Evolutionary conservation across 2,113 vertebrate genomes (phyloP).

Genomic region (Entomyzon cyanotis): DNA sequence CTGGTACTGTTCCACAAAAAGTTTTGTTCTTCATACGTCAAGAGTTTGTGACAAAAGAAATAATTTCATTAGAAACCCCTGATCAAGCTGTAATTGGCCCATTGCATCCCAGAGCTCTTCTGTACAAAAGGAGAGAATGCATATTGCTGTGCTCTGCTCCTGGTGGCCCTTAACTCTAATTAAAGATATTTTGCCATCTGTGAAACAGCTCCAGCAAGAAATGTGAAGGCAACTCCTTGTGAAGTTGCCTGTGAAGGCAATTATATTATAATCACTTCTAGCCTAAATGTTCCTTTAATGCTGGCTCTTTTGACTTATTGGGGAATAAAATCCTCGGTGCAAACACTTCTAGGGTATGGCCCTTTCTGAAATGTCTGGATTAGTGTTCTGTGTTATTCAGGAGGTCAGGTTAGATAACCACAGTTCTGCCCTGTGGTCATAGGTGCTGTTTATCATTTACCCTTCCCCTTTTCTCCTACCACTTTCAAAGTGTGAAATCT

Average conservation of each 20-base stretch:
- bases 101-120: not conserved
- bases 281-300: not conserved
- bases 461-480: not conserved
- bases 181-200: constrained; percentile 17
- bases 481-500: not conserved
- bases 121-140: not conserved
- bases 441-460: not conserved
- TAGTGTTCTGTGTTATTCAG: not conserved
- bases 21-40: not conserved
- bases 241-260: not conserved
- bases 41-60: not conserved
- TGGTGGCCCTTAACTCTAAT: not conserved
- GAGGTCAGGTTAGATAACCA: not conserved
- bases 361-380: not conserved
- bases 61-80: not conserved
- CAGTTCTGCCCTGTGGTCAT: not conserved
- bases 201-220: not conserved
- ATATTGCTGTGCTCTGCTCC: not conserved
- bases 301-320: not conserved
- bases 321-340: not conserved
- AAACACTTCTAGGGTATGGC: not conserved
- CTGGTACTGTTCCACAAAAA: not conserved
- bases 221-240: not conserved
- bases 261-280: not conserved
- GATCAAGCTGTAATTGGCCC: not conserved